These are phyloP conservation scores for Dallia pectoralis DNA, from an alignment of 2,797 vertebrate species.

Conservation along the genomic window DNA sequence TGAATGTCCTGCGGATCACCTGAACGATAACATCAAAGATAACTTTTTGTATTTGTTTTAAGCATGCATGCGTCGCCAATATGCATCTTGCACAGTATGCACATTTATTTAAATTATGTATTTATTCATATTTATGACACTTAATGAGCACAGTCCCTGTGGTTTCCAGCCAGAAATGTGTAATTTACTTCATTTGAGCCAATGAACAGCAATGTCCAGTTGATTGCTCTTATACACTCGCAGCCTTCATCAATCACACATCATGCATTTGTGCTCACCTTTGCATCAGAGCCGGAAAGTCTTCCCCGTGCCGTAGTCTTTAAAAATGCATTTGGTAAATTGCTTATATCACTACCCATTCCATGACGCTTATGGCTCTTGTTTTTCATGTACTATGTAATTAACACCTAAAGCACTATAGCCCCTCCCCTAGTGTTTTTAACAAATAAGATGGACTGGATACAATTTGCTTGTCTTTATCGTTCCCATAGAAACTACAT, in stretches of 20 bases:
- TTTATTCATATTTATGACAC: too few species aligned
- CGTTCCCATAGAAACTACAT: conserved; percentile 44
- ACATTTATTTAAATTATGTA: too few species aligned
- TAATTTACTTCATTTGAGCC: conserved; percentile 60
- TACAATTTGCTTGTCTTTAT: conserved; percentile 24
- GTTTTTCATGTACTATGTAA: background rate
- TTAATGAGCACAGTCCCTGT: too few species aligned
- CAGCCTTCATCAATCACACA: conserved; percentile 42
- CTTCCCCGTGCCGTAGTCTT: background rate
- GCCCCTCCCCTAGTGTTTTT: conserved; percentile 7
- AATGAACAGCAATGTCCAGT: conserved; percentile 61
- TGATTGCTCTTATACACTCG: conserved; percentile 58
- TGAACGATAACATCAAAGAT: background rate
- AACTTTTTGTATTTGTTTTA: background rate
- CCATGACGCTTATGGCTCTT: background rate
- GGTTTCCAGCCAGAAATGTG: conserved; percentile 40
- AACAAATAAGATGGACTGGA: conserved; percentile 18
- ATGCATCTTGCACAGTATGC: too few species aligned
- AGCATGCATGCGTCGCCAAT: background rate
- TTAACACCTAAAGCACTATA: background rate
- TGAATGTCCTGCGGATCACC: background rate
- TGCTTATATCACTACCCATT: background rate
- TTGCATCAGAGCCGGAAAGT: background rate
- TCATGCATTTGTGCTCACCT: conserved; percentile 35
- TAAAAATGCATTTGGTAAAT: background rate